These are phyloP conservation scores for Polia nebulosa DNA, from an alignment of 2,888 invertebrate species.

Conservation along the genomic window DNA sequence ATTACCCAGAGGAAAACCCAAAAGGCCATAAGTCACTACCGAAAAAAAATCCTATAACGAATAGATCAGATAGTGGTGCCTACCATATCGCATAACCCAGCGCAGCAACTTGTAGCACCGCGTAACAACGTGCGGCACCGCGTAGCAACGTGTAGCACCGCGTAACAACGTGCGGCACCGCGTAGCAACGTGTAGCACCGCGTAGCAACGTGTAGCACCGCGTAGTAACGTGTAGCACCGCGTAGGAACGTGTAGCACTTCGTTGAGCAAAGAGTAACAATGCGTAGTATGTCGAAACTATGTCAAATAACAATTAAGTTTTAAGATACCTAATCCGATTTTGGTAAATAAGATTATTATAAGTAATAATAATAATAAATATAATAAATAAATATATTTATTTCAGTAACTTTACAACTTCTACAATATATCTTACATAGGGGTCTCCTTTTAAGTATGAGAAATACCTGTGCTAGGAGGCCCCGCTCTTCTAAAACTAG, in stretches of 20 bases:
- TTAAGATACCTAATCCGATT: constrained; percentile 2
- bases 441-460: no score
- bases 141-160: neutral
- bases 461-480: no score
- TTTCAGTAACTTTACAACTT: no score
- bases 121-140: neutral
- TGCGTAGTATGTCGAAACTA: neutral
- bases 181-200: neutral
- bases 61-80: neutral
- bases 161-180: neutral
- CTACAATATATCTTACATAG: no score
- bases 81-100: neutral
- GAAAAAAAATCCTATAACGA: neutral
- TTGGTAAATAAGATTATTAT: neutral
- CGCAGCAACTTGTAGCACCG: neutral
- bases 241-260: no score
- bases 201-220: neutral
- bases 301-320: neutral
- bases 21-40: neutral
- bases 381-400: no score
- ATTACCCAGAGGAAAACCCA: neutral
- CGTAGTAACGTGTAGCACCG: neutral
- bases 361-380: neutral
- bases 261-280: neutral
- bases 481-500: no score